phyloP scores from a whole-genome alignment of 2,797 vertebrate genomes.

The Anguilla obscura region DNA sequence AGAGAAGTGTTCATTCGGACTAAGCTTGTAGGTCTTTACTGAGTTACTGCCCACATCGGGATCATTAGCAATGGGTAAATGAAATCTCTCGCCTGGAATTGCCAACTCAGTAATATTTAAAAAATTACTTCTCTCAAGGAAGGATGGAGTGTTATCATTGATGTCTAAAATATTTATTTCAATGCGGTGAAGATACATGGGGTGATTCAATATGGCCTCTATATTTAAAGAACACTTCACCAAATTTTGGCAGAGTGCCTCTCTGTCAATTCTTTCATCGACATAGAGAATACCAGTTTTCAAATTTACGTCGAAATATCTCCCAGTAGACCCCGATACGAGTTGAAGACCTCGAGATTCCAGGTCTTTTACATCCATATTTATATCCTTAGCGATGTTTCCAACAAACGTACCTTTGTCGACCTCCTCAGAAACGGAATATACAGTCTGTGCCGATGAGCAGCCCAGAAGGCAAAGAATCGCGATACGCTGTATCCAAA shows the following conservation, averaged over 20 bases:
- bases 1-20: conserved; percentile 59
- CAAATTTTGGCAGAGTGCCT: conserved; percentile 15
- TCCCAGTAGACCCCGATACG: neutral
- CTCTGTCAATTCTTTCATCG: conserved; percentile 32
- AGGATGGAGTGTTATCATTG: conserved; percentile 23
- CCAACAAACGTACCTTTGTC: conserved; percentile 61
- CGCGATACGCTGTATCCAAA: neutral
- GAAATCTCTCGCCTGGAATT: conserved; percentile 13
- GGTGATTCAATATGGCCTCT: conserved; percentile 20
- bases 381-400: conserved; percentile 7
- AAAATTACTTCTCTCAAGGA: neutral
- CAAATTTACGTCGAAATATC: conserved; percentile 26
- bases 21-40: conserved; percentile 49
- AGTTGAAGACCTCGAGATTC: neutral
- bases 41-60: conserved; percentile 31
- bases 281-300: conserved; percentile 30
- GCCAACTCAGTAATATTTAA: conserved; percentile 27
- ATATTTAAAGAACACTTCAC: conserved; percentile 21
- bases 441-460: conserved; percentile 40
- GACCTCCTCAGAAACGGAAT: conserved; percentile 65
- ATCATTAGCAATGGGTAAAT: conserved; percentile 20
- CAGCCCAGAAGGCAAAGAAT: conserved; percentile 53
- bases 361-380: neutral
- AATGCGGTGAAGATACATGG: conserved; percentile 18
- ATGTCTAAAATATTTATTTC: conserved; percentile 27